Evolutionary conservation across 2,888 invertebrate genomes (phyloP), one percentile per base, ranked within the genome.

Genomic region (Eustalomyia histrio): DNA sequence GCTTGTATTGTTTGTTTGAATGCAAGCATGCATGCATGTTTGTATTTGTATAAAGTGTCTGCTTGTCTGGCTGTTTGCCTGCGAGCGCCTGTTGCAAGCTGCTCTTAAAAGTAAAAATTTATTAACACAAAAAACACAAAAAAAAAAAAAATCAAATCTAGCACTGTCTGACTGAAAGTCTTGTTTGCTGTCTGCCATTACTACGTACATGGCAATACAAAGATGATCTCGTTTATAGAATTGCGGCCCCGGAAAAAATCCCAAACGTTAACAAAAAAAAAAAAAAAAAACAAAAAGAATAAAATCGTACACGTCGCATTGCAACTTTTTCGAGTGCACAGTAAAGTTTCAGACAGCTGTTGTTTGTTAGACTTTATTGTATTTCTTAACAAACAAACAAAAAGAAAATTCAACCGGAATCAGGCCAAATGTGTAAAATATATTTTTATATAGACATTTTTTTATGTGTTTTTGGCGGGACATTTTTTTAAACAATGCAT

Each of bases 61-160:
- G 79, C 53, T 61, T 79, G 76, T 82, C 76, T 84, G 84, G 83
- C 60, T 84, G 75, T 83, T 63, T 76, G 81, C 78, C 79, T 79
- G 80, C 76, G 55, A 72, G 78, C 80, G 80, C 78, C 83, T 75
- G 75, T 78, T 75, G 80, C 80, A 80, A 80, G 76, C 80, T 76
- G 76, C 73, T 80, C 74, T 79, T 79, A 57, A 60, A 68, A 35
- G 57, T 16, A 60, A 43, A 35, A 55, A 16, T 12, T 12, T 14
- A 12, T 39, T 8, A 0, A 33, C 29, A 18, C 16, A 43, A 17
- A 65, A n/a, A n/a, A n/a, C n/a, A n/a, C n/a, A n/a, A n/a, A n/a
- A n/a, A n/a, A n/a, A 72, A 65, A 60, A 50, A 61, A 67, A 63
- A 50, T 18, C 14, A 67, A 78, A 78, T 72, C 65, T 61, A 72